These are phyloP conservation scores for Muricea muricata DNA, from an alignment of 92 coral and sea anemone genomes.

Conservation along the genomic window DNA sequence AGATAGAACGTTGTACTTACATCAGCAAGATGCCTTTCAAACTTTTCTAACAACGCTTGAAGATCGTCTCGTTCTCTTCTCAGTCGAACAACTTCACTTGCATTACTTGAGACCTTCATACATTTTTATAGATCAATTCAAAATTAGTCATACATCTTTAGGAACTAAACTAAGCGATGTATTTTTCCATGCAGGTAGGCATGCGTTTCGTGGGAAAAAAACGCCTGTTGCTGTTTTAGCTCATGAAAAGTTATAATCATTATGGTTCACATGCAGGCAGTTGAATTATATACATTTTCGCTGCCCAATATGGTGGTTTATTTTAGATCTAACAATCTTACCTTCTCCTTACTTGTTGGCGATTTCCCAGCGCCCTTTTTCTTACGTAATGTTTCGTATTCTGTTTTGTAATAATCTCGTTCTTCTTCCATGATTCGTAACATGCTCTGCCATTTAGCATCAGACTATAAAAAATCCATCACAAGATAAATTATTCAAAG, in stretches of 20 bases:
- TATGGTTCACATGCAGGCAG: no score
- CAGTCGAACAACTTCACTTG: conserved; percentile 79
- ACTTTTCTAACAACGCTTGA: conserved; percentile 91
- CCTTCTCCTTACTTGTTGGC: conserved; percentile 88
- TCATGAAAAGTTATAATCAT: no score
- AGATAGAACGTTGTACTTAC: conserved; percentile 42
- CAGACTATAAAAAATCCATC: conserved; percentile 46
- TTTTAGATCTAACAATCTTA: conserved; percentile 4
- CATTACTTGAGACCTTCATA: conserved; percentile 70
- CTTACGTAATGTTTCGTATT: conserved; percentile 86
- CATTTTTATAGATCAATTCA: background rate
- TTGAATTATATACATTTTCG: no score
- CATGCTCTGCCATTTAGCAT: conserved; percentile 92
- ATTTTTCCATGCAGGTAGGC: no score
- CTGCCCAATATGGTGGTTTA: no score
- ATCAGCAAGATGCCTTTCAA: conserved; percentile 93
- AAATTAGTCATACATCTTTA: no score
- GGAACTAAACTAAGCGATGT: no score
- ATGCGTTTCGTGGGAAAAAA: no score
- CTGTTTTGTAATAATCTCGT: conserved; percentile 93
- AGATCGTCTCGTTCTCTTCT: conserved; percentile 94
- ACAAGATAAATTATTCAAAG: background rate
- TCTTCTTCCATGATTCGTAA: conserved; percentile 93
- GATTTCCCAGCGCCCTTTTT: conserved; percentile 80
- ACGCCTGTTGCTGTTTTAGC: no score